Evolutionary conservation across 1,140 invertebrate species (phyloP), one percentile per base, ranked within the genome.

Genomic region (Leptopilina clavipes): DNA sequence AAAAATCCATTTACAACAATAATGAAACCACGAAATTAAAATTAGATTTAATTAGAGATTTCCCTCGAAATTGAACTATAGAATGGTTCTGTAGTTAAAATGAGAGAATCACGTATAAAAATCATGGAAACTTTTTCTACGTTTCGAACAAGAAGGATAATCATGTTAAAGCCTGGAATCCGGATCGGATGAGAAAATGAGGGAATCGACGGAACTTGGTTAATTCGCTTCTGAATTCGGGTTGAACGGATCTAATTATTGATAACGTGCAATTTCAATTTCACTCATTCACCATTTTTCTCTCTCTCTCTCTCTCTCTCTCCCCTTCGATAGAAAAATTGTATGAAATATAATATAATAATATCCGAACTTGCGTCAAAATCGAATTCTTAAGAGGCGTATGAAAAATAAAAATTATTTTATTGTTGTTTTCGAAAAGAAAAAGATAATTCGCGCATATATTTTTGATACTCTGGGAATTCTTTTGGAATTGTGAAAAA

Each of bases 401-500:
- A n/a, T n/a, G n/a, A n/a, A 31, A 31, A 31, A 31, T 31, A 31
- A 5, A 31, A 31, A 31, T 31, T 31, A 31, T 31, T 31, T 31
- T n/a, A n/a, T n/a, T n/a, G n/a, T n/a, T n/a, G n/a, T n/a, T n/a
- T n/a, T n/a, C n/a, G n/a, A n/a, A n/a, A n/a, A n/a, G 25, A 31
- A 2, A 31, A 31, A 31, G 25, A 31, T n/a, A 31, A 5, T 31
- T 31, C 25, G 25, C 25, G 6, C 56, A 59, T 59, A 59, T 25
- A 12, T 25, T 56, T 18, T 25, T 12, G 3, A 10, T 12, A 5
- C 3, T 12, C 14, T 11, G 80, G 79, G 74, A 86, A 85, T 87
- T 87, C 85, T 87, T 86, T 87, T 40, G 8, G 7, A 40, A 31
- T n/a, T n/a, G n/a, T n/a, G 85, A 86, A 87, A 87, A 88, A 88